Conservation (phyloP, 2,113 vertebrate genomes). For the Hassar affinis region DNA sequence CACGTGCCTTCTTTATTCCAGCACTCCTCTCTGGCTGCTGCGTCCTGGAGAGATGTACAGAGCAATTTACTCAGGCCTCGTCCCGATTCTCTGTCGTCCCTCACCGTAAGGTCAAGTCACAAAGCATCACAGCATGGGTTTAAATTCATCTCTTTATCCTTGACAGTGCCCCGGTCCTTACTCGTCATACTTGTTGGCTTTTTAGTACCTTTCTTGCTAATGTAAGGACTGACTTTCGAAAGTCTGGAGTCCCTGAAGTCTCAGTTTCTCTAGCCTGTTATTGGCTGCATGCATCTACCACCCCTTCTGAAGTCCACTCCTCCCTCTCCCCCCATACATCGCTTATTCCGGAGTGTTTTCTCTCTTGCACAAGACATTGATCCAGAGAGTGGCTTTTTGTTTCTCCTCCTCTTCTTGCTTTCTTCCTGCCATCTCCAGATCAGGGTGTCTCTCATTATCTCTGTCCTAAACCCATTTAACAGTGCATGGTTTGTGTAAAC, state of each 20-base stretch:
- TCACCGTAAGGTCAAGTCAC: background rate
- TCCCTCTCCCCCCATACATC: slow-evolving; percentile 52
- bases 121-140: background rate
- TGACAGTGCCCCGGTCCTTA: background rate
- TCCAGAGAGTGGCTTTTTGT: slow-evolving; percentile 25
- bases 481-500: slow-evolving; percentile 66
- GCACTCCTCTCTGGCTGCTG: slow-evolving; percentile 33
- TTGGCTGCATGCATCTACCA: slow-evolving; percentile 66
- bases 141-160: background rate
- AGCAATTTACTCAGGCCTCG: slow-evolving; percentile 38
- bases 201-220: slow-evolving; percentile 49
- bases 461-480: slow-evolving; percentile 56
- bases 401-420: slow-evolving; percentile 11
- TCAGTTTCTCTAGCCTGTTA: slow-evolving; percentile 63
- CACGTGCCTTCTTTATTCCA: slow-evolving; percentile 39
- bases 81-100: slow-evolving; percentile 22
- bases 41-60: slow-evolving; percentile 31
- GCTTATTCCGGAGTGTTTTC: slow-evolving; percentile 40
- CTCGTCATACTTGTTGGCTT: slow-evolving; percentile 1
- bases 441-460: slow-evolving; percentile 46
- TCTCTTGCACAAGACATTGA: slow-evolving; percentile 43
- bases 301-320: slow-evolving; percentile 59
- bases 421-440: slow-evolving; percentile 28
- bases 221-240: slow-evolving; percentile 55
- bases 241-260: slow-evolving; percentile 63